Percentiles rank a stretch among this genome's conserved stretches.
Evolutionary conservation across 1,140 invertebrate species (phyloP).

Genomic region (Polypedilum pembai): DNA sequence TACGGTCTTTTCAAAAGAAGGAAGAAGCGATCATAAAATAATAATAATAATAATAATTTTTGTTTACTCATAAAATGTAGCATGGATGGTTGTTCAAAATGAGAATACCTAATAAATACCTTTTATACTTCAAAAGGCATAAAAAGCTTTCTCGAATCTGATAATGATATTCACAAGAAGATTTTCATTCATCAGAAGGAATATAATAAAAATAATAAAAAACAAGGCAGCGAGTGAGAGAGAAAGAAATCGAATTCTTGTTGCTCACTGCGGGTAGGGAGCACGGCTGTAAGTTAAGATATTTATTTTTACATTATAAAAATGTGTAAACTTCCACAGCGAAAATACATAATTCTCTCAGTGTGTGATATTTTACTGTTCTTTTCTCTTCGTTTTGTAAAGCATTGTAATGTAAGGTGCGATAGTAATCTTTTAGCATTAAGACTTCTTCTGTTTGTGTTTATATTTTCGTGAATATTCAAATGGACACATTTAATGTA

Average conservation of each 20-base stretch:
- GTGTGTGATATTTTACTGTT: slow-evolving; percentile 21
- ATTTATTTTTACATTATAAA: slow-evolving; percentile 22
- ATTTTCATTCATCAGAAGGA: slow-evolving; percentile 22
- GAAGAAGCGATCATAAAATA: slow-evolving; percentile 6
- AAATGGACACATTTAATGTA: slow-evolving; percentile 27
- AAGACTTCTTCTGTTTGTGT: slow-evolving; percentile 14
- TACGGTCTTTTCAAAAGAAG: background rate
- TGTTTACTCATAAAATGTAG: background rate
- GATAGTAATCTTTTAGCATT: slow-evolving; percentile 26
- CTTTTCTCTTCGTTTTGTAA: slow-evolving; percentile 14
- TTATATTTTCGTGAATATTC: slow-evolving; percentile 13
- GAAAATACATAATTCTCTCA: slow-evolving; percentile 26
- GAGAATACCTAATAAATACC: slow-evolving; percentile 2
- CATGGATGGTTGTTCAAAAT: too few relatives aligned
- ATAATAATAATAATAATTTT: background rate
- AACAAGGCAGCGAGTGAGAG: background rate
- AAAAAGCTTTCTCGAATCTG: slow-evolving; percentile 16
- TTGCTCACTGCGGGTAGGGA: slow-evolving; percentile 11
- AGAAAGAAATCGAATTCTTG: slow-evolving; percentile 7
- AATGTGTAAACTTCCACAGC: slow-evolving; percentile 4
- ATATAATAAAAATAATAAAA: background rate
- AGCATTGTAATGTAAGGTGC: slow-evolving; percentile 11
- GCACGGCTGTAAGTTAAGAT: slow-evolving; percentile 21
- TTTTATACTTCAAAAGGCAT: background rate
- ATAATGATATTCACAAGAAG: slow-evolving; percentile 26